Percentiles rank a stretch among this genome's conserved stretches.
Conservation (phyloP, 1,140 invertebrate species). For the Drosophila murphyi region DNA sequence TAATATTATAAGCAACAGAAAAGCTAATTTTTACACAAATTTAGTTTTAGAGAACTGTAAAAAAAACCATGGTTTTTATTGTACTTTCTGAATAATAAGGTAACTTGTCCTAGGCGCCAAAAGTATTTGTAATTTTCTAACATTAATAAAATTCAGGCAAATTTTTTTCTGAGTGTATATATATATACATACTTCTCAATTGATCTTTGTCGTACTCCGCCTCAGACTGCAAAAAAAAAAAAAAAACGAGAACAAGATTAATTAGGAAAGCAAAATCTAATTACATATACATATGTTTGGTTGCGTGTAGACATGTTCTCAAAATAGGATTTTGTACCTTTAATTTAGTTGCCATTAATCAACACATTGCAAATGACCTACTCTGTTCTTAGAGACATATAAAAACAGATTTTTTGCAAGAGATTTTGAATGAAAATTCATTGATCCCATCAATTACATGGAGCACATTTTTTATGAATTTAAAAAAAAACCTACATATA, state of each 20-base stretch:
- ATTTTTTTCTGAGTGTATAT: neutral
- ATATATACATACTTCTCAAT: constrained; percentile 84
- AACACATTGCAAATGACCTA: constrained; percentile 5
- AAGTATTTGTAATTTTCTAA: too few relatives aligned
- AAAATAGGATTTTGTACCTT: constrained; percentile 20
- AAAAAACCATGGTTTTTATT: too few relatives aligned
- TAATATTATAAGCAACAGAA: too few relatives aligned
- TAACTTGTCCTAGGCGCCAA: too few relatives aligned
- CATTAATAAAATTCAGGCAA: too few relatives aligned
- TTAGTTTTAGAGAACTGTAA: too few relatives aligned
- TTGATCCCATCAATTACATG: neutral
- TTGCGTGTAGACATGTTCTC: constrained; percentile 8
- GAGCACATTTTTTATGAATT: neutral
- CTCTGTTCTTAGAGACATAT: neutral
- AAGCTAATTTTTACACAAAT: too few relatives aligned
- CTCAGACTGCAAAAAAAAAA: constrained; percentile 84
- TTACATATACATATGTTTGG: constrained; percentile 16
- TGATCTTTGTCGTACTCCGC: constrained; percentile 86
- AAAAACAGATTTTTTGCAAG: neutral
- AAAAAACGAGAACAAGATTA: neutral
- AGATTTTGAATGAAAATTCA: neutral
- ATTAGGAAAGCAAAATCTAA: constrained; percentile 13
- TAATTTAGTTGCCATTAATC: constrained; percentile 10
- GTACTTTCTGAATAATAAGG: too few relatives aligned
- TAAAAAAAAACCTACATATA: neutral